Percentiles rank a stretch among this genome's conserved stretches.
phyloP scores from a whole-genome alignment of 2,113 vertebrate genomes.

The Podiceps cristatus region DNA sequence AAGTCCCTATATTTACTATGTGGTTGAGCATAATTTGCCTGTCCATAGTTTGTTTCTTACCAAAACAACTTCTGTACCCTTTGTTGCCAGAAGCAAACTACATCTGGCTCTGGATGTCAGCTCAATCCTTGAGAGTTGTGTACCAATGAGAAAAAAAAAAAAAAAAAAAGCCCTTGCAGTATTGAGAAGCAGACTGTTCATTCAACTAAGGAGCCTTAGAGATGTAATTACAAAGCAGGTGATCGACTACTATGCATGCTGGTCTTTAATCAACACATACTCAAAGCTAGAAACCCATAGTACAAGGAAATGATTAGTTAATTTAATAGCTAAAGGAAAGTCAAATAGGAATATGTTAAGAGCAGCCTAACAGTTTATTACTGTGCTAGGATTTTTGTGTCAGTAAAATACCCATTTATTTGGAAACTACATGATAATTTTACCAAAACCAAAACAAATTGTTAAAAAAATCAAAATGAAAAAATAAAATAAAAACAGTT shows the following conservation, averaged over 20 bases:
- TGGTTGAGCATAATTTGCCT: neutral
- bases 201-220: conserved; percentile 17
- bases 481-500: too few species aligned
- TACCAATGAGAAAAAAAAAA: neutral
- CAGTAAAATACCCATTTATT: neutral
- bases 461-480: neutral
- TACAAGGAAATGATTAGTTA: conserved; percentile 48
- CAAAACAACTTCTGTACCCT: neutral
- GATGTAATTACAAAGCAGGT: conserved; percentile 48
- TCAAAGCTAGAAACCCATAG: conserved; percentile 33
- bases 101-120: neutral
- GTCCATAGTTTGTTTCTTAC: neutral
- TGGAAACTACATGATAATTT: conserved; percentile 4
- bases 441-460: neutral
- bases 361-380: neutral
- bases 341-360: conserved; percentile 3
- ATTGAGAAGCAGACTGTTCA: conserved; percentile 22
- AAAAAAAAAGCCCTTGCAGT: conserved; percentile 22
- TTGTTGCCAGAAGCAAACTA: neutral
- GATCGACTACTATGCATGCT: neutral
- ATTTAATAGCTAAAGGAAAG: conserved; percentile 49
- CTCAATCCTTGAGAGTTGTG: neutral
- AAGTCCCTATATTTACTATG: neutral
- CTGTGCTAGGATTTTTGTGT: neutral
- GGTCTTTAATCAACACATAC: conserved; percentile 64